Conservation (phyloP, 2,888 invertebrate species). For the Steinernema carpocapsae region DNA sequence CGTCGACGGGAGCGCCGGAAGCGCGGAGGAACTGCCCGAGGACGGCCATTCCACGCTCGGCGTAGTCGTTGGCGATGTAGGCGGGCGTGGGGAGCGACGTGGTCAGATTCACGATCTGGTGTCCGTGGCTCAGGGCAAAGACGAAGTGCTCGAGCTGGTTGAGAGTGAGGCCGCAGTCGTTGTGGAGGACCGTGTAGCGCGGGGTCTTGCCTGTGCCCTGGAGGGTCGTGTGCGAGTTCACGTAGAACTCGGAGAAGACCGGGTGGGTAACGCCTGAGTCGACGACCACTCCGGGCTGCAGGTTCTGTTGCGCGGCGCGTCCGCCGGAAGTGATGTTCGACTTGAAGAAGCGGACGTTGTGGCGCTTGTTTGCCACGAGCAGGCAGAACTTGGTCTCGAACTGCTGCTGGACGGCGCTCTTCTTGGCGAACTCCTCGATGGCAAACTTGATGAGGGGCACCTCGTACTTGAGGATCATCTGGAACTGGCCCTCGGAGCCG, state of each 20-base stretch:
- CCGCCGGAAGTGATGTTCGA: slow-evolving; percentile 37
- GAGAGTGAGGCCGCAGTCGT: slow-evolving; percentile 52
- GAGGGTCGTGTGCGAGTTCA: slow-evolving; percentile 60
- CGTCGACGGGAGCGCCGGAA: not conserved
- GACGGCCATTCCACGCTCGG: slow-evolving; percentile 24
- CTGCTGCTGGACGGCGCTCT: not conserved
- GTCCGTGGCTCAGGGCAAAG: slow-evolving; percentile 52
- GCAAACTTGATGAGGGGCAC: slow-evolving; percentile 21
- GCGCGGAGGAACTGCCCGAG: not conserved
- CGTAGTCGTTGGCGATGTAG: slow-evolving; percentile 41
- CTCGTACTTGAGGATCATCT: slow-evolving; percentile 29
- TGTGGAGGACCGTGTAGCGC: slow-evolving; percentile 59
- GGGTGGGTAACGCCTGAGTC: slow-evolving; percentile 55
- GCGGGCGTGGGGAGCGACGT: slow-evolving; percentile 55
- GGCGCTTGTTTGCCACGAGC: slow-evolving; percentile 58
- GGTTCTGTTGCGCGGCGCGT: slow-evolving; percentile 51
- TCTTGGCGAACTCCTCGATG: slow-evolving; percentile 1
- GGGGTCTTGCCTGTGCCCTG: slow-evolving; percentile 66
- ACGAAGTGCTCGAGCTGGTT: slow-evolving; percentile 59
- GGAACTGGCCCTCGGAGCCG: slow-evolving; percentile 33
- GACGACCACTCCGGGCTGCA: slow-evolving; percentile 54
- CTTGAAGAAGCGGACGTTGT: slow-evolving; percentile 50
- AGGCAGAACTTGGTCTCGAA: slow-evolving; percentile 47
- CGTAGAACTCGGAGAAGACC: slow-evolving; percentile 58
- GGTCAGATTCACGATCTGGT: slow-evolving; percentile 52